Evolutionary conservation across 2,888 invertebrate species (phyloP), one percentile per base, ranked within the genome.

Genomic region (Euzetes globulus): DNA sequence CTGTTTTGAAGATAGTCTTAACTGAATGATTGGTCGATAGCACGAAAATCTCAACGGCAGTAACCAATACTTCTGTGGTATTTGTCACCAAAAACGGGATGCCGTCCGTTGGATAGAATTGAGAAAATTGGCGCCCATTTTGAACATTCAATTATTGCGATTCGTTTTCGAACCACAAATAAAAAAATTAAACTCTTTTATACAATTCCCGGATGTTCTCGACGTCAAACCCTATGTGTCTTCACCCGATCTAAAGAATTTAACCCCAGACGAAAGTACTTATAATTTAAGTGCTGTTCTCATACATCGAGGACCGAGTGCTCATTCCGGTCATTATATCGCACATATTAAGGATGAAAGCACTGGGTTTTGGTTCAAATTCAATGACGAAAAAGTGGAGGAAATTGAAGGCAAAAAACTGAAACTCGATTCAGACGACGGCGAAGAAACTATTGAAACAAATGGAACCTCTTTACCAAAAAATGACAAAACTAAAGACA

Each of bases 241-340:
- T 25, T 76, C 6, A 33, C 63, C 15, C 15, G n/a, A 15, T 45
- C n/a, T 29, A 22, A 29, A 6, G 11, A 33, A n/a, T 19, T 22
- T 22, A 41, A 33, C 33, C 5, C 22, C 47, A 74, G 68, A 77
- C 58, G 65, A 75, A 17, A 63, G 72, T 25, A 77, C 85, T 65
- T 89, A 88, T 79, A 85, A 86, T 77, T 83, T 89, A 63, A 85
- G 84, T 52, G 88, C 88, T 5, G 88, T 88, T 74, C 83, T 89
- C 63, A 87, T 88, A 77, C 89, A 89, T 79, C 86, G 87, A 79
- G 89, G 88, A 1, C 84, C 84, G 19, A 87, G 86, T 75, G 88
- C 88, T 7, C 85, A 88, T 80, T 87, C 87, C 71, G 89, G 89
- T 0, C 89, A 89, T 81, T 89, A 88, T 80, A 84, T 88, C 80